Conservation (phyloP, 2,797 vertebrate species). For the Rhinophrynus dorsalis region DNA sequence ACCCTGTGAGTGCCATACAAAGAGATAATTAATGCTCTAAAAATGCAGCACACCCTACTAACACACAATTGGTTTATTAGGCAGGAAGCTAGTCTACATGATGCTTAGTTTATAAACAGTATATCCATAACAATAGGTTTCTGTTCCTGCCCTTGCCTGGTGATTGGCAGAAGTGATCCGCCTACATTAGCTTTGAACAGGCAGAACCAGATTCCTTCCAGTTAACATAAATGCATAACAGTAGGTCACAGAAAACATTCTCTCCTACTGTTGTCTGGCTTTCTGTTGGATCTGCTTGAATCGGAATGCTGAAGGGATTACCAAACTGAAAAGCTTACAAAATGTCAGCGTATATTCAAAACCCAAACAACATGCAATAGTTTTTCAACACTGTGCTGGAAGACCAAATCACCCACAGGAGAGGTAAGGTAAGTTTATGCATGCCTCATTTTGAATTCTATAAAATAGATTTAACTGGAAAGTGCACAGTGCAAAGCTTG, state of each 20-base stretch:
- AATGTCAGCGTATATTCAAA: constrained; percentile 35
- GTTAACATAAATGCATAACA: constrained; percentile 56
- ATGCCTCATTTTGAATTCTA: too few relatives aligned
- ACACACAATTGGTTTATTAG: too few relatives aligned
- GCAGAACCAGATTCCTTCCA: constrained; percentile 76
- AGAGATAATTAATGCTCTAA: too few relatives aligned
- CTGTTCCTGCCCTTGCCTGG: constrained; percentile 49
- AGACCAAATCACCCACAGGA: too few relatives aligned
- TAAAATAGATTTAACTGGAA: too few relatives aligned
- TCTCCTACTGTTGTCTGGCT: not conserved
- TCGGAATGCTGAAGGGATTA: not conserved
- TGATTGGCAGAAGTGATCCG: constrained; percentile 54
- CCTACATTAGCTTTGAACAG: constrained; percentile 72
- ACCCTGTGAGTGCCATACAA: too few relatives aligned
- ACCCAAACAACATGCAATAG: not conserved
- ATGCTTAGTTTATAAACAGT: too few relatives aligned
- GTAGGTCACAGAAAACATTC: not conserved
- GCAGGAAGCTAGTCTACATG: too few relatives aligned
- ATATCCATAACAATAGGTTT: not conserved
- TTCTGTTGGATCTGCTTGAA: not conserved
- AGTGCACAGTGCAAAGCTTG: too few relatives aligned
- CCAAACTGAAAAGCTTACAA: not conserved
- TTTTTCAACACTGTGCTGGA: too few relatives aligned
- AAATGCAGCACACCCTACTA: too few relatives aligned
- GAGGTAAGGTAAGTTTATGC: constrained; percentile 48